Base-by-base conservation (phyloP, 2,888 invertebrate genomes). In the Euclidia mi region DNA sequence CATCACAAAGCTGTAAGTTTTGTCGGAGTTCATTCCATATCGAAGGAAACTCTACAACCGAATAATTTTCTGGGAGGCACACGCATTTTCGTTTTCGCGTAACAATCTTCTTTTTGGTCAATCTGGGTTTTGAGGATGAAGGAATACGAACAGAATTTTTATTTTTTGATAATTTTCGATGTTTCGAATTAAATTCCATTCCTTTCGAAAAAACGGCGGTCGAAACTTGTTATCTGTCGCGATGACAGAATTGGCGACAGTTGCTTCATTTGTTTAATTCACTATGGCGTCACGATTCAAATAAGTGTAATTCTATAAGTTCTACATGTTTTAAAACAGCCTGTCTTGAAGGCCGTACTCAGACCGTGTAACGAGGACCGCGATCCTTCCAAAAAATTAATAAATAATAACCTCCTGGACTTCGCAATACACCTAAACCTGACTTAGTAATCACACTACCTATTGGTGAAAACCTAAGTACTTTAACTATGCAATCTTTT, bases 1-100 rank as follows among this genome's bases (percentile, higher is more conserved):
- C 97, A 88, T 97, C 97, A 87, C 97, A 97, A 43, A 96, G 93
- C 80, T 96, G 96, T 74, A 95, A 95, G 79, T 95, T 96, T 56
- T 92, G 91, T 73, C 96, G 94, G 66, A 96, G 89, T 85, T 96
- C 96, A 79, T 95, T 95, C 96, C 96, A 96, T 78, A 96, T 95
- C 40, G 95, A 86, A 53, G 96, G 96, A 83, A 96, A 96, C 82
- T 96, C 96, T 63, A 95, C 95, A 66, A 95, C 89, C 64, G 95
- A 95, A 81, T 94, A 94, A 87, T 95, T 94, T 86, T 95, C 95
- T 68, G 96, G 95, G 61, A 95, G 90, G 84, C 96, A 96, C 75
- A 95, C 95, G 88, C 96, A 96, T 92, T 95, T 95, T 78, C 94
- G 87, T 86, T 91, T 93, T 68, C 92, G 88, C 65, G 89, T 85